Conservation (phyloP, 2,797 vertebrate species). For the Sebastes itinus region DNA sequence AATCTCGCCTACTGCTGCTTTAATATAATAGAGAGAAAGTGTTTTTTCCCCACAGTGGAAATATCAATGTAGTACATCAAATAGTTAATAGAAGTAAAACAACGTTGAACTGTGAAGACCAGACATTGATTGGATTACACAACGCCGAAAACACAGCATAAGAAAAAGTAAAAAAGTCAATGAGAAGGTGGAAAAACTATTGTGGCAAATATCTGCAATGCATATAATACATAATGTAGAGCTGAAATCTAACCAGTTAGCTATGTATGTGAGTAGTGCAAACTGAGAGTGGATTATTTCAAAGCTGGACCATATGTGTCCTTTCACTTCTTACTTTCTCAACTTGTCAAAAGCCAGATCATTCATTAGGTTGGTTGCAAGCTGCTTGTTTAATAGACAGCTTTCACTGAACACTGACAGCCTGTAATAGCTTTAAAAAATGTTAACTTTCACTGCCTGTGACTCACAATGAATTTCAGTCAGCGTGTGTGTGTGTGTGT, state of each 20-base stretch:
- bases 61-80: background rate
- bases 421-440: conserved; percentile 33
- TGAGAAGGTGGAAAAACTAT: background rate
- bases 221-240: background rate
- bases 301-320: background rate
- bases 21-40: background rate
- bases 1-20: no score
- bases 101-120: background rate
- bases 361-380: background rate
- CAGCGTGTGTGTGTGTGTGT: background rate
- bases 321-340: background rate
- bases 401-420: conserved; percentile 29
- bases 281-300: background rate
- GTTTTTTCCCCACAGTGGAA: background rate
- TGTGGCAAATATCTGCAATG: background rate
- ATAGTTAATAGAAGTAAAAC: background rate
- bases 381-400: conserved; percentile 21
- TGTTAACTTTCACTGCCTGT: background rate
- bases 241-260: background rate
- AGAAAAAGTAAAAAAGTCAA: background rate
- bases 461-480: background rate
- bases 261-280: background rate
- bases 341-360: conserved; percentile 20
- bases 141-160: background rate
- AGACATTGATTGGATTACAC: background rate